Conservation (phyloP, 1,140 invertebrate species). For the Tetraneura akinire region DNA sequence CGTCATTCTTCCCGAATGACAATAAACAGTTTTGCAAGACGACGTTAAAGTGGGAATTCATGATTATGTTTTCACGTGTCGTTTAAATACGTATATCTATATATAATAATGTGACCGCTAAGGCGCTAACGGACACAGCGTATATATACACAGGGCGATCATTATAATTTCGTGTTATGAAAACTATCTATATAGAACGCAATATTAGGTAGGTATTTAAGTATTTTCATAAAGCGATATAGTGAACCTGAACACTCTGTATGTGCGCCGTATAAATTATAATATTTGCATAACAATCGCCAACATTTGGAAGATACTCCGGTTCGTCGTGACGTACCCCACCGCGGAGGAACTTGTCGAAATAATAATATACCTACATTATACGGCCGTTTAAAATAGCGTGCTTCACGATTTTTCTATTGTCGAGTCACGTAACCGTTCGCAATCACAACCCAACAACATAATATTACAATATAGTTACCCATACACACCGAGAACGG, state of each 20-base stretch:
- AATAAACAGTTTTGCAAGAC: neutral
- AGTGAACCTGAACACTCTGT: no score
- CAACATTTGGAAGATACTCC: slow-evolving; percentile 7
- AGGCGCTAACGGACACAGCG: slow-evolving; percentile 2
- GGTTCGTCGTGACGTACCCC: slow-evolving; percentile 28
- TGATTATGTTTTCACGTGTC: neutral
- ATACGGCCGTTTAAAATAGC: slow-evolving; percentile 41
- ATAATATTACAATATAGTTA: neutral
- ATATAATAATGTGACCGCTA: no score
- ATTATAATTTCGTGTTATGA: no score
- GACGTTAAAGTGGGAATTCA: neutral
- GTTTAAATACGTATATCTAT: neutral
- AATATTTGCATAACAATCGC: slow-evolving; percentile 28
- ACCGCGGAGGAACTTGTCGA: slow-evolving; percentile 6
- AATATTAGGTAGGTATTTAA: no score
- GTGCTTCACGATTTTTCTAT: slow-evolving; percentile 45
- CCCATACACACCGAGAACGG: neutral
- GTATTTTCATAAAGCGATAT: no score
- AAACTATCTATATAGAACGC: no score
- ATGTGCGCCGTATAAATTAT: no score
- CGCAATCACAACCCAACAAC: neutral
- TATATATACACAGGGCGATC: no score
- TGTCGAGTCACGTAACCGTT: slow-evolving; percentile 42
- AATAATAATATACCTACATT: no score
- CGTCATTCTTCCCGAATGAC: no score